A percentile compares a stretch with the other conserved stretches of the same genome.
phyloP scores from a whole-genome alignment of 2,797 vertebrate species.

The Mycteria americana region DNA sequence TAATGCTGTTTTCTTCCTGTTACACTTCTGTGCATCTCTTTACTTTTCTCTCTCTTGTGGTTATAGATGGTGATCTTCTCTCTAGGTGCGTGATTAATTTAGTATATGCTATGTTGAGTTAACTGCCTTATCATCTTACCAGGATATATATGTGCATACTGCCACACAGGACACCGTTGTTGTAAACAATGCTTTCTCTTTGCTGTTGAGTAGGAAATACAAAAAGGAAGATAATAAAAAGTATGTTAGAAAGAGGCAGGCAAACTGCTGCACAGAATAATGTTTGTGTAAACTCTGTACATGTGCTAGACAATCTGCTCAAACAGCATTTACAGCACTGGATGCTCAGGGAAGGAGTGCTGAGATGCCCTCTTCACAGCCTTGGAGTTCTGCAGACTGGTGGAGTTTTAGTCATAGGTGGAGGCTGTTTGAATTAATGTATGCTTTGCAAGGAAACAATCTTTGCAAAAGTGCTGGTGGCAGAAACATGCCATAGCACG shows the following conservation, averaged over 20 bases:
- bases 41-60: background rate
- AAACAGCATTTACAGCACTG: background rate
- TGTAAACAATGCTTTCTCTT: background rate
- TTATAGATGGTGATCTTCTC: background rate
- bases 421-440: background rate
- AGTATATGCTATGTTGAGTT: background rate
- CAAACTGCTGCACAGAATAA: background rate
- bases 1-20: background rate
- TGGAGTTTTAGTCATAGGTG: background rate
- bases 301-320: background rate
- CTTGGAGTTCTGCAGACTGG: background rate
- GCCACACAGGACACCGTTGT: background rate
- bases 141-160: too few species aligned
- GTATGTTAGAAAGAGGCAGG: background rate
- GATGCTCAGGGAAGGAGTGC: background rate
- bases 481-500: background rate
- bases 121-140: background rate
- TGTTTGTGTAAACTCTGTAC: background rate
- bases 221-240: background rate
- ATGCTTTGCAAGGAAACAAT: background rate
- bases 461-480: background rate
- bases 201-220: background rate
- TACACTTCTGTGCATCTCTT: background rate
- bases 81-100: background rate
- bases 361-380: background rate